Percentiles rank a stretch among this genome's conserved stretches.
These are phyloP conservation scores for Mamestra brassicae DNA, from an alignment of 2,888 invertebrate genomes.

Conservation along the genomic window DNA sequence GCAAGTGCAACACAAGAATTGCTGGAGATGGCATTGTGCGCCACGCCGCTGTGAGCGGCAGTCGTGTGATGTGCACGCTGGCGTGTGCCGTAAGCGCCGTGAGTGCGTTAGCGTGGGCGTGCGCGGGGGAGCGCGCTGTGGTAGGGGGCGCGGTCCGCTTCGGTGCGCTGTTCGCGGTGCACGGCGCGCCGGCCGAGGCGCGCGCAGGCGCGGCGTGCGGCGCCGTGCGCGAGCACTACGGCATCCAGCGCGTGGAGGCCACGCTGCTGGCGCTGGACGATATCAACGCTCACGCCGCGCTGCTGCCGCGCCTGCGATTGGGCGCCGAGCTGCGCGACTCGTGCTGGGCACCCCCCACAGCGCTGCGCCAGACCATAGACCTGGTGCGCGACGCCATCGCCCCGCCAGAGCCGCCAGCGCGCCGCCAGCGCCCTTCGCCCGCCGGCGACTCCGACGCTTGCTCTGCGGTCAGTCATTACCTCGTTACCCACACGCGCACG, in stretches of 20 bases:
- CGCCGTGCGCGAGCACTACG: conserved; percentile 93
- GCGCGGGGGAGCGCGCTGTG: conserved; percentile 68
- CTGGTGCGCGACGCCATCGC: conserved; percentile 93
- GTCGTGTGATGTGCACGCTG: conserved; percentile 15
- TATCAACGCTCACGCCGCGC: conserved; percentile 91
- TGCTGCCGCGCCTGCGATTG: conserved; percentile 89
- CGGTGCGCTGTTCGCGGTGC: conserved; percentile 91
- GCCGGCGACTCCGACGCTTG: neutral
- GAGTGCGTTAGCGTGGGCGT: conserved; percentile 66
- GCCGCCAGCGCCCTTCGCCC: conserved; percentile 13
- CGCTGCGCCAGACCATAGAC: conserved; percentile 94
- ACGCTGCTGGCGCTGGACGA: conserved; percentile 91
- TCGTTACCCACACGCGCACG: neutral
- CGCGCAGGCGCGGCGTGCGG: conserved; percentile 72
- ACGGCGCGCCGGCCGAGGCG: conserved; percentile 83
- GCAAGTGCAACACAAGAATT: neutral
- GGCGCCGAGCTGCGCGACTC: conserved; percentile 95
- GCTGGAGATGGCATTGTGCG: neutral
- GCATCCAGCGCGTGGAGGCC: conserved; percentile 93
- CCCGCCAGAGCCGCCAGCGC: conserved; percentile 68
- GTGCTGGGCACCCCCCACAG: conserved; percentile 95
- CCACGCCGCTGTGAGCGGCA: neutral
- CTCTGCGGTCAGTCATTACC: conserved; percentile 23
- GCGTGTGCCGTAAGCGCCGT: neutral
- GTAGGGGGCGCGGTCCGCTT: conserved; percentile 89